phyloP scores from a whole-genome alignment of 2,888 invertebrate genomes.

The Archips xylosteana region DNA sequence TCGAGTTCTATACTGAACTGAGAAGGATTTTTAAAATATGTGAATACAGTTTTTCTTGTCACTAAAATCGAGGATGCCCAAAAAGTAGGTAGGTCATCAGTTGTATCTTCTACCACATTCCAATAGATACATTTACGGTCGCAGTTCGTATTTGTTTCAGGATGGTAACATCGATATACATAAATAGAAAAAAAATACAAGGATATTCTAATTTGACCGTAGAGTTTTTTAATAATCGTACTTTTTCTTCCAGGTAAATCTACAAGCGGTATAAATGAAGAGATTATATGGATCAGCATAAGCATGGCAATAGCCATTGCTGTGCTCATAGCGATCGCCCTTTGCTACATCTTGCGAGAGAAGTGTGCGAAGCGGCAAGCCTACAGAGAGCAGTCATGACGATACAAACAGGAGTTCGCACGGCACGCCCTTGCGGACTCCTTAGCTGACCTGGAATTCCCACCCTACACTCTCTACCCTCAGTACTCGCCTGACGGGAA shows the following conservation, averaged over 20 bases:
- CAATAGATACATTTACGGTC: background rate
- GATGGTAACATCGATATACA: background rate
- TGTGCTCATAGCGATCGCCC: slow-evolving; percentile 91
- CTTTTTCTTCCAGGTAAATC: slow-evolving; percentile 88
- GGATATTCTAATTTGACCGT: background rate
- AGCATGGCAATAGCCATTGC: slow-evolving; percentile 94
- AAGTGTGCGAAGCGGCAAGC: slow-evolving; percentile 92
- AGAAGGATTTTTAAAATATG: background rate
- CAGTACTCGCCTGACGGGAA: slow-evolving; percentile 80
- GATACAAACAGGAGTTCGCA: slow-evolving; percentile 82
- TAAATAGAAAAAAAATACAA: background rate
- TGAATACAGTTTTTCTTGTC: no score
- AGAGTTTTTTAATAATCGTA: background rate
- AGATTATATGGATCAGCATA: slow-evolving; percentile 95
- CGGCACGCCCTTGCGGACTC: slow-evolving; percentile 78
- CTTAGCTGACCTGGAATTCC: slow-evolving; percentile 69
- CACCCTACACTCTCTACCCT: slow-evolving; percentile 75
- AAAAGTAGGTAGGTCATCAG: no score
- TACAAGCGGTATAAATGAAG: slow-evolving; percentile 94
- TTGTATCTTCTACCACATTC: background rate
- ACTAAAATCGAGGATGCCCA: no score
- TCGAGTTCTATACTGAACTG: no score
- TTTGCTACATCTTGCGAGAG: slow-evolving; percentile 93
- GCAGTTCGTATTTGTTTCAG: background rate
- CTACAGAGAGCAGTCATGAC: slow-evolving; percentile 90